These are phyloP conservation scores for Dasypus novemcinctus DNA, from an alignment of 2,113 vertebrate species.

Conservation along the genomic window DNA sequence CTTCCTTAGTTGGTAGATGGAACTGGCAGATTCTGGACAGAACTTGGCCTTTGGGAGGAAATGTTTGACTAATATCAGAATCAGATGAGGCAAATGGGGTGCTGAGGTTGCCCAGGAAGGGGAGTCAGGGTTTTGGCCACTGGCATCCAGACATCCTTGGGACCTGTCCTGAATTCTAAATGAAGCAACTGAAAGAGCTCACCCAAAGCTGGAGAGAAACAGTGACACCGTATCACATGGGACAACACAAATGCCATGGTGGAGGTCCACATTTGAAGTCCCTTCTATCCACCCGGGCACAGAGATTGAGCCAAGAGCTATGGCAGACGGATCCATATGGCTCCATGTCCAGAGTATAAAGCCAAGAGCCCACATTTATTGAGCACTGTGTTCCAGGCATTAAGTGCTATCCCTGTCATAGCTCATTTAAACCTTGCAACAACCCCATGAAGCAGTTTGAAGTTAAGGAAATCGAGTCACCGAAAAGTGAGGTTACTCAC, in stretches of 20 bases:
- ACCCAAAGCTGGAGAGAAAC: neutral
- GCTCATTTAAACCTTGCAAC: neutral
- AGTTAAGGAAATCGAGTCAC: neutral
- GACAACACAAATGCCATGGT: fast-evolving
- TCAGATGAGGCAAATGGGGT: fast-evolving
- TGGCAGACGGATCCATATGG: fast-evolving
- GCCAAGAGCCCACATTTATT: fast-evolving
- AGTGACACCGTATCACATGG: fast-evolving
- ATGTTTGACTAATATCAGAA: fast-evolving
- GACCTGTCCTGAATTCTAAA: no score
- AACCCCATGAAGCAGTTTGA: no score
- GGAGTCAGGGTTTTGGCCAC: fast-evolving
- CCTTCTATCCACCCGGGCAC: neutral
- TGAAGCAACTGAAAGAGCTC: neutral
- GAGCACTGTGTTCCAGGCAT: fast-evolving
- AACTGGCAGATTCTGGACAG: neutral
- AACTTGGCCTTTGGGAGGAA: neutral
- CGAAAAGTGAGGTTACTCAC: neutral
- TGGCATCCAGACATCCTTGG: no score
- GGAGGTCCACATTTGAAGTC: fast-evolving
- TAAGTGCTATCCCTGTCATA: neutral
- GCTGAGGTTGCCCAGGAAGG: neutral
- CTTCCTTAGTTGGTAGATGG: neutral
- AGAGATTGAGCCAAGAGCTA: no score
- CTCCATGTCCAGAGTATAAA: fast-evolving